These are phyloP conservation scores for human DNA, from an alignment of 2,113 vertebrate genomes.

Conservation along the genomic window GRCh38 chr1:174476501-174477000, in stretches of 20 bases:
- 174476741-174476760: not conserved
- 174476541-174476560: slow-evolving; percentile 6
- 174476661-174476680: slow-evolving; percentile 43
- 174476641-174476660: not conserved
- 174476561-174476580: slow-evolving; percentile 32
- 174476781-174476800: not conserved
- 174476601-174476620: not conserved
- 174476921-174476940: not conserved
- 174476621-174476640: slow-evolving; percentile 24
- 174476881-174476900: not conserved
- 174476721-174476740: not conserved
- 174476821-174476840: not conserved
- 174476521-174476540: slow-evolving; percentile 1
- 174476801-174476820: not conserved
- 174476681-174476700: slow-evolving; percentile 45
- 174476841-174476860: not conserved
- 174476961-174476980: not conserved
- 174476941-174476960: not conserved
- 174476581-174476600: not conserved
- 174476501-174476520: not conserved
- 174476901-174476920: not conserved
- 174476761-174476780: not conserved
- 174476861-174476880: not conserved
- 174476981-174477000: not conserved
- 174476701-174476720: slow-evolving; percentile 47